These are phyloP conservation scores for Plemyria rubiginata DNA, from an alignment of 2,888 invertebrate species.

Conservation along the genomic window DNA sequence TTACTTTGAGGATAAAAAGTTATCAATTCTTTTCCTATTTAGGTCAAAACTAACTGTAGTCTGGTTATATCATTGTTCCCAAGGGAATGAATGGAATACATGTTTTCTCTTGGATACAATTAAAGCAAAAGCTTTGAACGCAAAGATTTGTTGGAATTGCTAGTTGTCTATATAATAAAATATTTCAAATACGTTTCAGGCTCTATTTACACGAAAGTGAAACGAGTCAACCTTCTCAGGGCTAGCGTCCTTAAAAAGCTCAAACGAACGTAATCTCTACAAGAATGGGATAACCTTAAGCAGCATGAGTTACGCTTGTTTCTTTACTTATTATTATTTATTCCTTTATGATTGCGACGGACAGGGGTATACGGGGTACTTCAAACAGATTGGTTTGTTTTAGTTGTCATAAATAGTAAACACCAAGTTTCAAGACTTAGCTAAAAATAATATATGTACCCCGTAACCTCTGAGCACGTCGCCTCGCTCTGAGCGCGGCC, in stretches of 20 bases:
- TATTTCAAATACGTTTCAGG: not conserved
- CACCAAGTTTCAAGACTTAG: not conserved
- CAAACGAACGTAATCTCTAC: slow-evolving; percentile 3
- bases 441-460: slow-evolving; percentile 36
- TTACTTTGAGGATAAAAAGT: slow-evolving; percentile 10
- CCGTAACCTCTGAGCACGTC: slow-evolving; percentile 62
- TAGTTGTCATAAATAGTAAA: not conserved
- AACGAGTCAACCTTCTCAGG: not conserved
- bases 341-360: slow-evolving; percentile 65
- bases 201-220: not conserved
- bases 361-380: slow-evolving; percentile 52
- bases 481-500: slow-evolving; percentile 82
- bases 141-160: slow-evolving; percentile 3
- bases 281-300: slow-evolving; percentile 54
- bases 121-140: too few species aligned
- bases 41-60: slow-evolving; percentile 1
- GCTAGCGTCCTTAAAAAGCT: not conserved
- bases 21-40: slow-evolving; percentile 18
- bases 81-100: not conserved
- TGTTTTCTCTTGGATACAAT: slow-evolving; percentile 2
- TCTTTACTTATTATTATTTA: slow-evolving; percentile 63
- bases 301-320: slow-evolving; percentile 77
- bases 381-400: not conserved
- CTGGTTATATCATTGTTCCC: not conserved
- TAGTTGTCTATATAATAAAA: slow-evolving; percentile 1